Evolutionary conservation across 2,113 vertebrate species (phyloP), one percentile per base, ranked within the genome.

Genomic region (Halcyon malimbica): DNA sequence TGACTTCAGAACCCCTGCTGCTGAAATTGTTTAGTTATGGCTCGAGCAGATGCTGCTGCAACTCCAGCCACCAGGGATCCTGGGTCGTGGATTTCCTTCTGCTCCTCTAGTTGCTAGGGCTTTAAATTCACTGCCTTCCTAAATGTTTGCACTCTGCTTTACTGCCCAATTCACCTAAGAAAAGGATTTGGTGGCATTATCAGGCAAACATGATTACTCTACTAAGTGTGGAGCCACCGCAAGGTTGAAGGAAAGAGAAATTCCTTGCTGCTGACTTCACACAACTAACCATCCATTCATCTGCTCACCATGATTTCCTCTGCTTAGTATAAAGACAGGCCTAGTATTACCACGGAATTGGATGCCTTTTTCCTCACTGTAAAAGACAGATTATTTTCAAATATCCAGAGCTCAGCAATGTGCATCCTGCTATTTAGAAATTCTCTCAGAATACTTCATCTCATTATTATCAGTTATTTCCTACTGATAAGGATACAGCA

Each of bases 391-490:
- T 57, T 84, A 39, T 76, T 89, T 95, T 70, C 94, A 94, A 96
- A 93, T 57, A 92, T 35, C 11, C 87, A 91, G 46, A 77, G 56
- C 63, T 84, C 90, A 83, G 65, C 79, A 95, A 89, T 29, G 42
- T 86, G 75, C 89, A 92, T n/a, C 20, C 90, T 77, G 69, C 87
- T 89, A 85, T 90, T 90, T 57, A 59, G 87, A 94, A 95, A 64
- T 83, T 93, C 53, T 84, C 78, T 90, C 68, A 63, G 54, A 90
- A 73, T 86, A 82, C 82, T 96, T 95, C 35, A 95, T 73, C 64
- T 90, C 65, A 74, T 89, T 93, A 74, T 84, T 89, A 93, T 90
- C 31, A 76, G 76, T 63, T 93, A 86, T 74, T 93, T 94, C 90
- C 59, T 79, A 75, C 59, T 64, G 62, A 75, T 88, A 95, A 97